Evolutionary conservation across 2,113 vertebrate species (phyloP).

Genomic region (Paratilapia polleni): DNA sequence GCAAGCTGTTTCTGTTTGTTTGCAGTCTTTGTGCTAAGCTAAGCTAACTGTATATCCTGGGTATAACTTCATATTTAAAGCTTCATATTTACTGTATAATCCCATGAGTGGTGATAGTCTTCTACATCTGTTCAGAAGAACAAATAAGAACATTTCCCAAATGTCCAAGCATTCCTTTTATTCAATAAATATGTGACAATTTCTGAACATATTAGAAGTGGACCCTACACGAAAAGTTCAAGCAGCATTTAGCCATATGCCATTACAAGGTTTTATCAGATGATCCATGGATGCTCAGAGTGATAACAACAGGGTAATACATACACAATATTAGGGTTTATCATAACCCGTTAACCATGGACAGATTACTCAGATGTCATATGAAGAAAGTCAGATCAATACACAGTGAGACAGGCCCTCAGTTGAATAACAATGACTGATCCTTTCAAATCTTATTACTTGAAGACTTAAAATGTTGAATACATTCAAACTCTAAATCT

Average conservation of each 20-base stretch:
- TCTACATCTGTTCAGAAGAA: neutral
- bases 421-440: neutral
- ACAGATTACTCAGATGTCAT: neutral
- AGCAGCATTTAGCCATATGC: conserved; percentile 48
- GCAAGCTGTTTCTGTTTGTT: neutral
- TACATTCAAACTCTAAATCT: neutral
- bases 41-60: neutral
- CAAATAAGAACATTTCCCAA: conserved; percentile 33
- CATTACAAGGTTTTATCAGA: conserved; percentile 24
- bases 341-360: neutral
- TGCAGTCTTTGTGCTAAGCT: neutral
- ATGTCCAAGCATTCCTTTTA: conserved; percentile 24
- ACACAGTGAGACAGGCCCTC: neutral
- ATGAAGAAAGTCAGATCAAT: neutral
- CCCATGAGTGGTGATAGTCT: neutral
- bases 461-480: conserved; percentile 1
- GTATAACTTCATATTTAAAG: neutral
- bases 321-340: neutral
- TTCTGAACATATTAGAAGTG: conserved; percentile 1
- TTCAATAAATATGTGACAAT: neutral
- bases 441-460: conserved; percentile 17
- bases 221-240: conserved; percentile 16
- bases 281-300: conserved; percentile 66
- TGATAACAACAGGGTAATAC: neutral
- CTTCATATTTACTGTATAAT: too few species aligned